Conservation (phyloP, 2,888 invertebrate genomes). For the Macrosiphum euphorbiae region DNA sequence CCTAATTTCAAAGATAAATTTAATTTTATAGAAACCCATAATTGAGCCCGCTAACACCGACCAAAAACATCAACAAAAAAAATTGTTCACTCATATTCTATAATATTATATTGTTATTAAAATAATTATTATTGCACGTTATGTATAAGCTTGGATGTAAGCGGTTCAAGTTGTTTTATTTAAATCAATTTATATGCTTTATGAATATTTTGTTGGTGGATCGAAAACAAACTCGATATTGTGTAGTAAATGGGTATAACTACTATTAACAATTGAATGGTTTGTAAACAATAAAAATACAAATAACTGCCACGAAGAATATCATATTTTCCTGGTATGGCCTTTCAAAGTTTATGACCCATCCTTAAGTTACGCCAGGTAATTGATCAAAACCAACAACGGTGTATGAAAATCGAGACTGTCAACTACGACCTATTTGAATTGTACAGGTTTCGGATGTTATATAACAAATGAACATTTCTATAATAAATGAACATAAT, state of each 20-base stretch:
- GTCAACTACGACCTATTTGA: conserved; percentile 3
- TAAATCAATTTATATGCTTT: not conserved
- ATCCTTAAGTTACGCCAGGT: not conserved
- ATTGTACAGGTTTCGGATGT: not conserved
- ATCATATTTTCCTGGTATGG: not conserved
- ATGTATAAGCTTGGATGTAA: not conserved
- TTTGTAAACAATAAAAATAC: not conserved
- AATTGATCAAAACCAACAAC: conserved; percentile 1
- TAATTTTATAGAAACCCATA: not conserved
- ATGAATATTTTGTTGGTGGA: not conserved
- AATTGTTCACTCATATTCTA: not conserved
- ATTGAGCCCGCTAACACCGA: not conserved
- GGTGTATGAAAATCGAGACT: not conserved
- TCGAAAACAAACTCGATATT: not conserved
- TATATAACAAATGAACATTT: not conserved
- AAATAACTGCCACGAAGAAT: not conserved
- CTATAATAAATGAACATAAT: not conserved
- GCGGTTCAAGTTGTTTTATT: not conserved
- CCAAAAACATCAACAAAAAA: not conserved
- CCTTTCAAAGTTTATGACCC: not conserved
- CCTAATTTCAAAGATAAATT: no score
- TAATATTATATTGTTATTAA: not conserved
- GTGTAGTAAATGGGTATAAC: not conserved
- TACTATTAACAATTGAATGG: not conserved
- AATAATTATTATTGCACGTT: not conserved